Conservation (phyloP, 2,113 vertebrate species). For the Galemys pyrenaicus region DNA sequence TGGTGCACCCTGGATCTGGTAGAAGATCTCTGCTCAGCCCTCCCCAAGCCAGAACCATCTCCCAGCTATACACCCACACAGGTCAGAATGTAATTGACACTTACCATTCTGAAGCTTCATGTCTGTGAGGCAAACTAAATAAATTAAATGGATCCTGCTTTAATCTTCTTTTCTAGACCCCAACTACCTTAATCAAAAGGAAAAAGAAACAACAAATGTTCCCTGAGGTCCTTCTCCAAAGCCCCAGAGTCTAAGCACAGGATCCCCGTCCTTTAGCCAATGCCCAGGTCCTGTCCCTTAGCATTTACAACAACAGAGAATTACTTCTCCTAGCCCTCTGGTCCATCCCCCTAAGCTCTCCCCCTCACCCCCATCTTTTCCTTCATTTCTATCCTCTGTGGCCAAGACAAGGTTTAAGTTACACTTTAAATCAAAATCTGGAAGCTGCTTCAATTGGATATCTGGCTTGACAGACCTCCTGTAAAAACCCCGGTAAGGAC, state of each 20-base stretch:
- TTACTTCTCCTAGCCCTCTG: not conserved
- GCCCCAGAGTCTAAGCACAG: slow-evolving; percentile 45
- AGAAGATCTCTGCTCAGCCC: not conserved
- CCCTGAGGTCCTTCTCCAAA: slow-evolving; percentile 64
- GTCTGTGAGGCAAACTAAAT: slow-evolving; percentile 78
- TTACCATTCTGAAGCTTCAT: slow-evolving; percentile 74
- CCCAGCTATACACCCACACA: not conserved
- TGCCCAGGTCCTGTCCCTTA: not conserved
- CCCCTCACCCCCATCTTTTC: not conserved
- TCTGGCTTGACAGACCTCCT: slow-evolving; percentile 7
- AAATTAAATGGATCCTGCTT: slow-evolving; percentile 76
- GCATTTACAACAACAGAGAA: not conserved
- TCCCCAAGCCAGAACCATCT: not conserved
- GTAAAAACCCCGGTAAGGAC: not conserved
- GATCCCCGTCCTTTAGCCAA: not conserved
- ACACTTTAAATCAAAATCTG: slow-evolving; percentile 38
- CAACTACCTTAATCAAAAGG: slow-evolving; percentile 74
- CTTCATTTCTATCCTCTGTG: not conserved
- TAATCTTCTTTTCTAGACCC: slow-evolving; percentile 71
- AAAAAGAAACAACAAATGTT: slow-evolving; percentile 56
- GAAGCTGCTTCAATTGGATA: slow-evolving; percentile 6
- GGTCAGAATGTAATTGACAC: slow-evolving; percentile 69
- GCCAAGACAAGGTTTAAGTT: not conserved
- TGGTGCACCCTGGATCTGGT: not conserved
- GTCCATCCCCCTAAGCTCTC: not conserved